Evolutionary conservation across 1,140 invertebrate species (phyloP), one percentile per base, ranked within the genome.

Genomic region (Drosophila parvula): DNA sequence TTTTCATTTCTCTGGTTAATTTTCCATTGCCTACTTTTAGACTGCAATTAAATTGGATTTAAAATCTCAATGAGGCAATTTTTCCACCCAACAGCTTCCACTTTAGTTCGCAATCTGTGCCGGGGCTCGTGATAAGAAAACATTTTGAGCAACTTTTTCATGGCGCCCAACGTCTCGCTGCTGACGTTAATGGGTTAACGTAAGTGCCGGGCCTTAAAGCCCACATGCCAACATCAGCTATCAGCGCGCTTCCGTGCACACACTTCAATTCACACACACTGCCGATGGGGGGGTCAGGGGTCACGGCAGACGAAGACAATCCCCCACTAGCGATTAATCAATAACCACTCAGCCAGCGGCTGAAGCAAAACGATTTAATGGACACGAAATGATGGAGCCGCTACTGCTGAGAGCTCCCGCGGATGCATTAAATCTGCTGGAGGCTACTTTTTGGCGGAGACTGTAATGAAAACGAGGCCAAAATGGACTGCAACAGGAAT

Each of bases 221-320:
- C 69, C 74, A 74, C 80, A 69, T 78, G 79, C 55, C 67, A 64
- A 63, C 79, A 74, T 68, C 74, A 74, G 68, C 70, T 82, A 82
- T 81, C 79, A 69, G 79, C 79, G 79, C 79, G 79, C 79, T 82
- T 82, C 79, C 79, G 79, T 68, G 79, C 79, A 82, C 69, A 82
- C 69, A 82, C 79, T 82, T 64, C 36, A 82, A 34, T 81, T 61
- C 79, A 82, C 79, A 78, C 50, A 53, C 32, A 18, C 30, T 14
- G 57, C 12, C 5, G 28, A 50, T 30, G 47, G 14, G 34, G 34
- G 16, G 50, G 10, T 18, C 6, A 11, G 30, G 36, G 36, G 36
- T 36, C 51, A 44, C 10, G 44, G 12, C 32, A n/a, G 38, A 5
- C 38, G 16, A 45, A 57, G 55, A 41, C 45, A 55, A 22, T 50